Base-by-base conservation (phyloP, 2,888 invertebrate species). In the Kryphioiulus occultus region DNA sequence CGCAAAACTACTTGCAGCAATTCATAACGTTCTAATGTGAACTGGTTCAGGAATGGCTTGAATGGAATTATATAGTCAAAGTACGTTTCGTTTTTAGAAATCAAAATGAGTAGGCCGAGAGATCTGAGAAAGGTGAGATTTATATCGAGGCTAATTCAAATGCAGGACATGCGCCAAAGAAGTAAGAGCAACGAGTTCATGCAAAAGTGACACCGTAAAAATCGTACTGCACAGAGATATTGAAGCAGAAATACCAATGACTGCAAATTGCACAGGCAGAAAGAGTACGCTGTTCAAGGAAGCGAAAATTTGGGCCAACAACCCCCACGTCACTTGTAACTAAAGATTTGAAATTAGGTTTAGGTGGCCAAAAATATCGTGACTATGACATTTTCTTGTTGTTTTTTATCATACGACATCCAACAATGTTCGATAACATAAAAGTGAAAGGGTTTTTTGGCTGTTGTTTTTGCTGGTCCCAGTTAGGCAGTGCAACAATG, bases 151-250 rank as follows among this genome's bases (percentile, higher is more conserved):
- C 53, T 78, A 32, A 78, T 78, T 78, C 15, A 30, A 78, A 78
- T 78, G 78, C 78, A 30, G 78, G 78, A 78, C 78, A 78, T 78
- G 78, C 15, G 17, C 78, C 30, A 78, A 78, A 78, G 78, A 78
- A 78, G 30, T 78, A 26, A 78, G 78, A 78, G 78, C 78, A 78
- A 78, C 12, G 15, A 78, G 78, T 78, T 78, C 78, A 78, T 78
- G 78, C 78, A 78, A 78, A 78, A 78, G 78, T 78, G 78, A 78
- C 78, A 78, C 78, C 78, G 78, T 30, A 26, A 78, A 32, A 78
- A 30, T 30, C 78, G 78, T 30, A 32, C 26, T 78, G 78, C 78
- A 78, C 78, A 30, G 78, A 78, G 78, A 78, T 78, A 26, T 30
- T 26, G 78, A 30, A 78, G 78, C 78, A 4, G 78, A 26, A 78